phyloP scores from a whole-genome alignment of 30 jellyfish, hydroid and myxozoan species.

The Chrysaora quinquecirrha region DNA sequence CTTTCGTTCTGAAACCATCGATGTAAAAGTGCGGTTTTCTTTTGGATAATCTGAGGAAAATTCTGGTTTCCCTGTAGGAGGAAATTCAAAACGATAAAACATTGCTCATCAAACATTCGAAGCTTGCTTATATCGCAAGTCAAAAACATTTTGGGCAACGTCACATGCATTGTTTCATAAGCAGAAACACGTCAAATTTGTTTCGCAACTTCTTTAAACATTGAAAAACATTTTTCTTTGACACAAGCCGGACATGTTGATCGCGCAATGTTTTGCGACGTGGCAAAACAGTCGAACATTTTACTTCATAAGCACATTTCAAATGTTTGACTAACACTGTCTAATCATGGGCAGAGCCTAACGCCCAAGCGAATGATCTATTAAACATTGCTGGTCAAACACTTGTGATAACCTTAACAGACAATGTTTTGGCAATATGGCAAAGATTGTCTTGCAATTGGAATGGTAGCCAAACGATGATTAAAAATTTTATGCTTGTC shows the following conservation, averaged over 20 bases:
- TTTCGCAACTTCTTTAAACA: neutral
- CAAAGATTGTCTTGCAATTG: neutral
- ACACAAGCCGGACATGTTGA: too few species aligned
- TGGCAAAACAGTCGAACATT: too few species aligned
- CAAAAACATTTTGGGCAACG: neutral
- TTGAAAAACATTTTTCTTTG: too few species aligned
- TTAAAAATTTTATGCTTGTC: neutral
- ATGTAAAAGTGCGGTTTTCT: neutral
- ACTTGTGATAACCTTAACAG: too few species aligned
- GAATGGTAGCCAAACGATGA: neutral
- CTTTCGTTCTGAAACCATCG: conserved; percentile 24
- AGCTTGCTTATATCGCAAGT: neutral
- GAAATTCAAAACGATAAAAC: conserved; percentile 13
- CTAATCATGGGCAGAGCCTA: too few species aligned
- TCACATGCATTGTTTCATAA: neutral
- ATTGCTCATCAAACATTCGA: neutral
- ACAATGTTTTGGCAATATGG: neutral
- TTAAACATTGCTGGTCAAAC: too few species aligned
- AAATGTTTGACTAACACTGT: too few species aligned
- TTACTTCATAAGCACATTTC: too few species aligned
- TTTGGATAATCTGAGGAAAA: neutral
- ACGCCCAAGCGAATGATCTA: neutral
- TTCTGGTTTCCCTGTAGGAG: conserved; percentile 45
- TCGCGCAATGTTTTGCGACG: too few species aligned
- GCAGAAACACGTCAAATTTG: neutral